Conservation (phyloP, 1,140 invertebrate genomes). For the Anastrepha ludens region DNA sequence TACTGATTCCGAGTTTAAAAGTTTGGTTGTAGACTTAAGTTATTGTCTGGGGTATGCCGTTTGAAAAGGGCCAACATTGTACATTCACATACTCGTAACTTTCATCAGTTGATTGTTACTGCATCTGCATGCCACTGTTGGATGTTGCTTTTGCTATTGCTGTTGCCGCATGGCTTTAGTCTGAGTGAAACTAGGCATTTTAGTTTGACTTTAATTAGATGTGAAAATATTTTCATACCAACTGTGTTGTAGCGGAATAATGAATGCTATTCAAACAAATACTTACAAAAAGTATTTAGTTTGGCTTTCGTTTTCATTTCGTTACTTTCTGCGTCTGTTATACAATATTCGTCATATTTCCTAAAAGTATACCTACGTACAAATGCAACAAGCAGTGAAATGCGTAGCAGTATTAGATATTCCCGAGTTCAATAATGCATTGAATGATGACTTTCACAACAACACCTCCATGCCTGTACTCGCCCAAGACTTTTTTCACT, state of each 20-base stretch:
- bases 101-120: not conserved
- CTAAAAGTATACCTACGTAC: no score
- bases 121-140: not conserved
- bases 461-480: no score
- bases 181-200: slow-evolving; percentile 30
- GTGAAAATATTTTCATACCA: slow-evolving; percentile 43
- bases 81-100: not conserved
- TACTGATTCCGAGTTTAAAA: no score
- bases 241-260: not conserved
- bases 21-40: not conserved
- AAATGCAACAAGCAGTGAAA: no score
- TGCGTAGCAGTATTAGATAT: no score
- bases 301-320: slow-evolving; percentile 45
- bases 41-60: not conserved
- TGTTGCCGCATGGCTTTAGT: not conserved
- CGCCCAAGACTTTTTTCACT: no score
- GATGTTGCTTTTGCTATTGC: not conserved
- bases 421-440: no score
- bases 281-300: slow-evolving; percentile 12
- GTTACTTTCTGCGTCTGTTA: not conserved
- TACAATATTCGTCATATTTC: no score
- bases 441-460: no score
- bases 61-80: not conserved
- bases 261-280: slow-evolving; percentile 14
- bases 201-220: slow-evolving; percentile 31